Percentiles rank a stretch among this genome's conserved stretches.
These are phyloP conservation scores for Rhinolophus ferrumequinum DNA, from an alignment of 2,113 vertebrate genomes.

Conservation along the genomic window DNA sequence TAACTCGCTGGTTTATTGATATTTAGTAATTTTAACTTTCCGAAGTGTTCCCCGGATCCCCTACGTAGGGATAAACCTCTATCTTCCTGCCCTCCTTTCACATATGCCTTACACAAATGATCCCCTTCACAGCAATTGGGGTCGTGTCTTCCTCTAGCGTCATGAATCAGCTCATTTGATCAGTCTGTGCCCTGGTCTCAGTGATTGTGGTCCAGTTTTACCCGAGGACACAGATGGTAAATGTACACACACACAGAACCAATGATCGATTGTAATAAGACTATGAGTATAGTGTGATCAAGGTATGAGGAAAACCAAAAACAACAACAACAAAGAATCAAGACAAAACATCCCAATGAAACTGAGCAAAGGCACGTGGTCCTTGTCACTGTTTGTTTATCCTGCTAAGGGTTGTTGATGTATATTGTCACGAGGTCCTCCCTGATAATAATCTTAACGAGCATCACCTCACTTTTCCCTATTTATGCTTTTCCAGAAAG, in stretches of 20 bases:
- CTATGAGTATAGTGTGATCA: accelerated
- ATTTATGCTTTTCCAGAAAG: not conserved
- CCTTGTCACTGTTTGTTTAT: not conserved
- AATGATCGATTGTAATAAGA: not conserved
- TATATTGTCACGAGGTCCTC: accelerated
- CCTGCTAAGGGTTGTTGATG: not conserved
- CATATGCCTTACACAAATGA: accelerated
- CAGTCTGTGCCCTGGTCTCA: not conserved
- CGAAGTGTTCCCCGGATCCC: not conserved
- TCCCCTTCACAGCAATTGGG: accelerated
- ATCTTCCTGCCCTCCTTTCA: not conserved
- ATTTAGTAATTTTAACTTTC: not conserved
- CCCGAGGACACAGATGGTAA: not conserved
- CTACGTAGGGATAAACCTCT: too few species aligned
- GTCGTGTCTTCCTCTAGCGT: not conserved
- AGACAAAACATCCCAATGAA: not conserved
- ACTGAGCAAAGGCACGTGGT: not conserved
- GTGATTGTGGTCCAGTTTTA: not conserved
- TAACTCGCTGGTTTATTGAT: not conserved
- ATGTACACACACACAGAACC: not conserved
- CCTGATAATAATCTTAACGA: not conserved
- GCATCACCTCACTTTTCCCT: accelerated
- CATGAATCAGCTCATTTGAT: accelerated
- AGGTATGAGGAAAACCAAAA: not conserved
- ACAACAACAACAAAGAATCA: too few species aligned